Percentiles rank a stretch among this genome's conserved stretches.
These are phyloP conservation scores for Brachylomia viminalis DNA, from an alignment of 2,888 invertebrate genomes.

Conservation along the genomic window DNA sequence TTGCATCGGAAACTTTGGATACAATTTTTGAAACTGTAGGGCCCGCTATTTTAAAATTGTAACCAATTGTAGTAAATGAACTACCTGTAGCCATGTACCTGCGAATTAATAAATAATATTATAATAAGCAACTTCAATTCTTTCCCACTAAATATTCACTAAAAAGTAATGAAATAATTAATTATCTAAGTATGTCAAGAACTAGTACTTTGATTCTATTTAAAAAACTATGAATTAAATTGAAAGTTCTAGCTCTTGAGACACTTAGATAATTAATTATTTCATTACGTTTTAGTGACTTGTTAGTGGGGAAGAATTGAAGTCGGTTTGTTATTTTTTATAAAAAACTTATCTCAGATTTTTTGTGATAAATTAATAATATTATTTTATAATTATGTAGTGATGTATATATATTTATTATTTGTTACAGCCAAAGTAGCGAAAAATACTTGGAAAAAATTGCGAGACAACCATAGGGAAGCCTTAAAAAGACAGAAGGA, in stretches of 20 bases:
- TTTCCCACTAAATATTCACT: background rate
- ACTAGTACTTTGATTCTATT: background rate
- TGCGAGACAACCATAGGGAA: slow-evolving; percentile 51
- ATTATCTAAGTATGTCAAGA: slow-evolving; percentile 3
- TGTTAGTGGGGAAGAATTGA: slow-evolving; percentile 1
- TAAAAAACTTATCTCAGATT: background rate
- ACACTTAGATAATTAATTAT: slow-evolving; percentile 2
- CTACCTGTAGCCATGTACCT: slow-evolving; percentile 28
- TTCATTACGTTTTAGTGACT: background rate
- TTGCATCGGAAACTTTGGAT: slow-evolving; percentile 31
- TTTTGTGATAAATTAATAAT: background rate
- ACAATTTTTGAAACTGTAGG: slow-evolving; percentile 35
- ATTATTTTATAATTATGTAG: too few relatives aligned
- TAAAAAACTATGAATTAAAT: slow-evolving; percentile 5
- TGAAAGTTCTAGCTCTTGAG: background rate
- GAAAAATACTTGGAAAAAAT: slow-evolving; percentile 48
- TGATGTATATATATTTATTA: background rate
- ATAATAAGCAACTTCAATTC: slow-evolving; percentile 2
- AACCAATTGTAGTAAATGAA: slow-evolving; percentile 10
- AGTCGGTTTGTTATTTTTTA: slow-evolving; percentile 1
- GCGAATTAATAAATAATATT: slow-evolving; percentile 8
- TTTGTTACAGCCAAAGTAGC: slow-evolving; percentile 25
- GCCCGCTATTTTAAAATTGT: slow-evolving; percentile 30
- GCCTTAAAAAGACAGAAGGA: slow-evolving; percentile 52
- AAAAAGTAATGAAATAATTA: slow-evolving; percentile 6